Conservation (phyloP, 2,113 vertebrate species). For the Erythrocercus mccallii region DNA sequence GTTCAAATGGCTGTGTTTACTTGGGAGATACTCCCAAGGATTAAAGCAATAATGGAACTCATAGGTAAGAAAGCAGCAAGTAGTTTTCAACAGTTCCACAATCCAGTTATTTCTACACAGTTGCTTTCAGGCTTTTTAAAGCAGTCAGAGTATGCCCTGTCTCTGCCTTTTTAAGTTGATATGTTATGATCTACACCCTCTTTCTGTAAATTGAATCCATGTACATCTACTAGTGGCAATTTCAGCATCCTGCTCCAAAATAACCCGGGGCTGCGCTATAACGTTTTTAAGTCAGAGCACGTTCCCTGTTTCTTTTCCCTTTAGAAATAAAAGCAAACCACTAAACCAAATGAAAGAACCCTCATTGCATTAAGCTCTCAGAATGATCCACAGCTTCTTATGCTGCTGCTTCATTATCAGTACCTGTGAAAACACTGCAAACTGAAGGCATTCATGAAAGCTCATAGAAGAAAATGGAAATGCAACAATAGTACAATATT, state of each 20-base stretch:
- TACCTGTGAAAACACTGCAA: background rate
- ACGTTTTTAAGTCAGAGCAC: background rate
- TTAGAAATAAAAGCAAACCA: background rate
- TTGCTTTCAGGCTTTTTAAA: conserved; percentile 7
- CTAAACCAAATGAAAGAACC: background rate
- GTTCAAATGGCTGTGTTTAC: background rate
- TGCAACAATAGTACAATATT: background rate
- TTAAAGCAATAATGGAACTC: background rate
- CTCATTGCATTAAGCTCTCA: background rate
- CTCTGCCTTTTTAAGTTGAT: conserved; percentile 19
- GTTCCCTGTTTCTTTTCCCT: background rate
- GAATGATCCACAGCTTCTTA: background rate
- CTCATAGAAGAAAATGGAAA: background rate
- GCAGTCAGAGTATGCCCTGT: background rate
- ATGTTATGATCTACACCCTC: conserved; percentile 8
- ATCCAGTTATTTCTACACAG: background rate
- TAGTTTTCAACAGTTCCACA: background rate
- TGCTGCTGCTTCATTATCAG: background rate
- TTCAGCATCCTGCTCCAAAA: conserved; percentile 23
- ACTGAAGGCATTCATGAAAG: background rate
- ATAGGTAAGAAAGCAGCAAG: background rate
- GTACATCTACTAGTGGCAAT: conserved; percentile 1
- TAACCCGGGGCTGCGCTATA: conserved; percentile 14
- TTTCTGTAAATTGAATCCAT: background rate
- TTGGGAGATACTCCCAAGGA: background rate